phyloP scores from a whole-genome alignment of 2,113 vertebrate genomes.

The Clupea harengus region DNA sequence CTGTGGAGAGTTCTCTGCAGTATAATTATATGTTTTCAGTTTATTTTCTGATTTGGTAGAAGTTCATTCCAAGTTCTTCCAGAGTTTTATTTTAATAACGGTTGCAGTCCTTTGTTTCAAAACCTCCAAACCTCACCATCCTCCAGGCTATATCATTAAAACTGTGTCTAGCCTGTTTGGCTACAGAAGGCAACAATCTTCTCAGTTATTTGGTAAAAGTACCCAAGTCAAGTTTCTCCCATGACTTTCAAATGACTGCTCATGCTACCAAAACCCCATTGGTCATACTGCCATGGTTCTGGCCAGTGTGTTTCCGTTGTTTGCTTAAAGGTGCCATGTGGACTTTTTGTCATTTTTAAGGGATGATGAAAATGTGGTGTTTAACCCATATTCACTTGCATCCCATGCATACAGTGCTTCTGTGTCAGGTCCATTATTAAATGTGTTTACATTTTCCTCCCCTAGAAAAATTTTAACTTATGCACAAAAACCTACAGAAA shows the following conservation, averaged over 20 bases:
- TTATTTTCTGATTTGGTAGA: constrained; percentile 9
- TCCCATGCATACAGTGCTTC: neutral
- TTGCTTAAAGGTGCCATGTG: no score
- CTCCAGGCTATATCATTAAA: neutral
- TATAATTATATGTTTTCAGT: constrained; percentile 6
- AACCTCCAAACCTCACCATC: neutral
- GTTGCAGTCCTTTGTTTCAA: neutral
- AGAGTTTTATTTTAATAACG: neutral
- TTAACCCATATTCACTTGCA: neutral
- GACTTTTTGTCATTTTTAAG: neutral
- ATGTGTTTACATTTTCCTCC: no score
- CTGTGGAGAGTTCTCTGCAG: neutral
- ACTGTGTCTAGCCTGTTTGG: neutral
- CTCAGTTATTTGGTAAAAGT: neutral
- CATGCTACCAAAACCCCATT: no score
- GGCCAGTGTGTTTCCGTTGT: no score
- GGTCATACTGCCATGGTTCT: no score
- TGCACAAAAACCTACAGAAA: no score
- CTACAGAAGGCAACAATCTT: neutral
- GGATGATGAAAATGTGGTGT: neutral
- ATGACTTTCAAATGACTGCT: neutral
- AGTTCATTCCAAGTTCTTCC: constrained; percentile 5
- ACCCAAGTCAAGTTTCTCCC: neutral
- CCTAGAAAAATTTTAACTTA: no score
- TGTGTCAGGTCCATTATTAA: no score